A percentile compares a stretch with the other conserved stretches of the same genome.
These are phyloP conservation scores for Collichthys lucidus DNA, from an alignment of 2,113 vertebrate species.

Conservation along the genomic window DNA sequence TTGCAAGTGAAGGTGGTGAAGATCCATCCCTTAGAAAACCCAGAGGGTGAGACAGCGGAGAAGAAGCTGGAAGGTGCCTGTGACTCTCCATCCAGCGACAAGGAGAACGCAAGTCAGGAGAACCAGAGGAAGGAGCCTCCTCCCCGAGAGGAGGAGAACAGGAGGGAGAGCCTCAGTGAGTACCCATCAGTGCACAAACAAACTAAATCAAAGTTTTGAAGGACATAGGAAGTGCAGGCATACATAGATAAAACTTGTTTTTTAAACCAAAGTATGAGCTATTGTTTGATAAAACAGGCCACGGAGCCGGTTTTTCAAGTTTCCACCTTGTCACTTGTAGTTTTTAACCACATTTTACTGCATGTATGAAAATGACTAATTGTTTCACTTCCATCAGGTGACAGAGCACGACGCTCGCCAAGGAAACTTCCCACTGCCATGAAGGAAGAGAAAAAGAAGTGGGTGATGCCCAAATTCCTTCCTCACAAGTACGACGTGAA, in stretches of 20 bases:
- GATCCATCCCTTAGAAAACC: slow-evolving; percentile 91
- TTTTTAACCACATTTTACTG: not conserved
- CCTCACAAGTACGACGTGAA: slow-evolving; percentile 97
- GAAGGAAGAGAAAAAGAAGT: slow-evolving; percentile 96
- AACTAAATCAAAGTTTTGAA: not conserved
- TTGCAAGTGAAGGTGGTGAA: slow-evolving; percentile 91
- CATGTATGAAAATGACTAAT: not conserved
- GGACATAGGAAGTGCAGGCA: not conserved
- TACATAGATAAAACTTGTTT: not conserved
- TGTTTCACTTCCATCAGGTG: slow-evolving; percentile 80
- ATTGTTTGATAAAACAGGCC: not conserved
- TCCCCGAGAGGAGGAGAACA: slow-evolving; percentile 89
- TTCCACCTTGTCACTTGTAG: not conserved
- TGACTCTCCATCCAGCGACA: slow-evolving; percentile 98
- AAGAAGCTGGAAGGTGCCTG: slow-evolving; percentile 95
- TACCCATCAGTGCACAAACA: slow-evolving; percentile 23
- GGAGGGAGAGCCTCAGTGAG: slow-evolving; percentile 92
- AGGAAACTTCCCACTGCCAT: slow-evolving; percentile 93
- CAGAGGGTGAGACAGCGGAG: slow-evolving; percentile 86
- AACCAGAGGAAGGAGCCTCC: slow-evolving; percentile 89
- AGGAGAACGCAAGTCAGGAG: slow-evolving; percentile 95
- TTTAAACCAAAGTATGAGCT: no score
- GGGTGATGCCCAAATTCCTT: slow-evolving; percentile 97
- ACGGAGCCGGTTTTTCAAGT: not conserved
- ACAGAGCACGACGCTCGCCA: slow-evolving; percentile 94